Evolutionary conservation across 1,140 invertebrate species (phyloP).

Genomic region (Drosophila chauvacae): DNA sequence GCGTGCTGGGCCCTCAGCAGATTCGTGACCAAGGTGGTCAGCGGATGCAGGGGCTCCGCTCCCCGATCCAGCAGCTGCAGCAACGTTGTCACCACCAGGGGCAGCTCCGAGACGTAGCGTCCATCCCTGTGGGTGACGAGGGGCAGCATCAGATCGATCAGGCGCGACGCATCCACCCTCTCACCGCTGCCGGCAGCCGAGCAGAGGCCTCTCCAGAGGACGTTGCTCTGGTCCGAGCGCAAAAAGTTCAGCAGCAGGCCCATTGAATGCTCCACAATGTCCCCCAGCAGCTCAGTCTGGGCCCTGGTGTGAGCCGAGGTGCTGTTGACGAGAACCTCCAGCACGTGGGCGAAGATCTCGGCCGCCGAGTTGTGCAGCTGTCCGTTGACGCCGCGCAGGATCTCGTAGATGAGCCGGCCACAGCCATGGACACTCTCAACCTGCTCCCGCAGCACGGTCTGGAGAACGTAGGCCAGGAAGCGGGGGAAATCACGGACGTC

Average conservation of each 20-base stretch:
- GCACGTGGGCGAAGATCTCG: slow-evolving; percentile 87
- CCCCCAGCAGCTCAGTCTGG: slow-evolving; percentile 87
- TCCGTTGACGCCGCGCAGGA: slow-evolving; percentile 91
- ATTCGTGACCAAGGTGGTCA: slow-evolving; percentile 53
- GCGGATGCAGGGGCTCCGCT: slow-evolving; percentile 26
- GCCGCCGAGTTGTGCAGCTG: slow-evolving; percentile 93
- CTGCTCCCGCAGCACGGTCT: slow-evolving; percentile 87
- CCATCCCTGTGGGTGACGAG: slow-evolving; percentile 88
- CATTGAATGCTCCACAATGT: slow-evolving; percentile 88
- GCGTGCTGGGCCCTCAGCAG: slow-evolving; percentile 83
- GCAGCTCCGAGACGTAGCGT: slow-evolving; percentile 87
- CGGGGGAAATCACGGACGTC: slow-evolving; percentile 93
- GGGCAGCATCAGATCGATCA: slow-evolving; percentile 86
- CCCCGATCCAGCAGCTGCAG: slow-evolving; percentile 85
- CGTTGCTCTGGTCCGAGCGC: slow-evolving; percentile 86
- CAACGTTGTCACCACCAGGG: slow-evolving; percentile 85
- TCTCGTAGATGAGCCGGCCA: slow-evolving; percentile 94
- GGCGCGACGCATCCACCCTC: slow-evolving; percentile 14
- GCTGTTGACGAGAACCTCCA: slow-evolving; percentile 86
- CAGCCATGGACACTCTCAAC: slow-evolving; percentile 90
- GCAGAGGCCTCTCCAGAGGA: slow-evolving; percentile 86
- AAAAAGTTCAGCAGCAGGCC: slow-evolving; percentile 87
- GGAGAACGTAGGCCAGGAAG: slow-evolving; percentile 90
- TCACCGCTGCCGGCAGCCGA: slow-evolving; percentile 2
- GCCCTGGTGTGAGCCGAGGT: slow-evolving; percentile 85